Evolutionary conservation across 1,140 invertebrate genomes (phyloP).

Genomic region (Pogonognathellus flavescens): DNA sequence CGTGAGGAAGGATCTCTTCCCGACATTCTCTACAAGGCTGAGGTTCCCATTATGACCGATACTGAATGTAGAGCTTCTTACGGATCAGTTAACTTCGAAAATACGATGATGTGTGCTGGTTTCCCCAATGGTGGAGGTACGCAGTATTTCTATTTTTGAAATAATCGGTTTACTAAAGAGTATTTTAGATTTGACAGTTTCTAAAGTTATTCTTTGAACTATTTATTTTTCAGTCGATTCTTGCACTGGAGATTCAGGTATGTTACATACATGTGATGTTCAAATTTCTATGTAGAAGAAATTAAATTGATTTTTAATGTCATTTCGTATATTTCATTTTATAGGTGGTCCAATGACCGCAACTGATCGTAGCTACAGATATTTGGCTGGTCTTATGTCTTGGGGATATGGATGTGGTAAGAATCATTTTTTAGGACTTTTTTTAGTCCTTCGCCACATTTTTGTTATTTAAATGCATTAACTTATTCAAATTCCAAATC

Average conservation of each 20-base stretch:
- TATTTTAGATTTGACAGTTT: not conserved
- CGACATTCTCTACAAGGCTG: conserved; percentile 4
- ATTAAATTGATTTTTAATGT: no score
- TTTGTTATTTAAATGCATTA: no score
- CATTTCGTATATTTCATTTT: no score
- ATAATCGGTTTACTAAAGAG: not conserved
- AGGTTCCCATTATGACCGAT: conserved; percentile 26
- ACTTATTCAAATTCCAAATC: no score
- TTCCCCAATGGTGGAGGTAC: not conserved
- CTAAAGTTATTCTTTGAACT: not conserved
- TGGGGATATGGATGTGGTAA: conserved; percentile 23
- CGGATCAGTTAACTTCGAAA: not conserved
- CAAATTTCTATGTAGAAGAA: not conserved
- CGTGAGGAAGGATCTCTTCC: conserved; percentile 8
- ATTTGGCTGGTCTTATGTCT: conserved; percentile 21
- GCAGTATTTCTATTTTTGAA: not conserved
- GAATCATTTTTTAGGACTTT: not conserved
- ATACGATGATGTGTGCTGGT: conserved; percentile 36
- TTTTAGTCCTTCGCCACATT: no score
- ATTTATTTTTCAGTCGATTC: not conserved
- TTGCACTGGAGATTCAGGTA: conserved; percentile 18
- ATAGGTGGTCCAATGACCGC: conserved; percentile 1
- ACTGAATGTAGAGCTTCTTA: conserved; percentile 10
- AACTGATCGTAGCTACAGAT: not conserved
- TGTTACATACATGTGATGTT: not conserved